Evolutionary conservation across 2,797 vertebrate species (phyloP).

Genomic region (Sardinella longiceps): DNA sequence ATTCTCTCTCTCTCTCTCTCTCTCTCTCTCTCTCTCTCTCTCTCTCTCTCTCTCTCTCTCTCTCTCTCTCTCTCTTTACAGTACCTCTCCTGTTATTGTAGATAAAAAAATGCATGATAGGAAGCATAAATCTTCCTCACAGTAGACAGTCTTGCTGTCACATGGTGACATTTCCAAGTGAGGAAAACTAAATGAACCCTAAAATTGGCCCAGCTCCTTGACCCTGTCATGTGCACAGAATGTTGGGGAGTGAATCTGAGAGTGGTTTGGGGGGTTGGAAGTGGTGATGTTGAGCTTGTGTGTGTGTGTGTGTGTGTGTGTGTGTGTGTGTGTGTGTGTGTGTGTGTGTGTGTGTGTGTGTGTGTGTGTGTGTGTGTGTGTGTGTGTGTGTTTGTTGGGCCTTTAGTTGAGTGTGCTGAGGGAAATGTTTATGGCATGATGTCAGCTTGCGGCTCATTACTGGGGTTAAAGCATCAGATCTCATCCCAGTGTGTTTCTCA

Average conservation of each 20-base stretch:
- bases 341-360: neutral
- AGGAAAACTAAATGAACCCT: neutral
- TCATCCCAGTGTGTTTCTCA: slow-evolving; percentile 16
- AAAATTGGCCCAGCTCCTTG: neutral
- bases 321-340: neutral
- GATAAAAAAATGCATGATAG: too few species aligned
- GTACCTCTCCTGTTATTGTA: too few species aligned
- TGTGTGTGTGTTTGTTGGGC: neutral
- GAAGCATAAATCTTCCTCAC: neutral
- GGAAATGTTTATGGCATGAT: neutral
- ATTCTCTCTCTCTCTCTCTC: too few species aligned
- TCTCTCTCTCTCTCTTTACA: too few species aligned
- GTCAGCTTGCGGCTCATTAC: slow-evolving; percentile 2
- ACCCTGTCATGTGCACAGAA: neutral
- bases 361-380: neutral
- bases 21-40: too few species aligned
- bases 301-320: neutral
- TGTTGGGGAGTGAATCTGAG: neutral
- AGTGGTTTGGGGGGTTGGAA: neutral
- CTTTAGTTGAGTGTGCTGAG: neutral
- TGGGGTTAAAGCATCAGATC: neutral
- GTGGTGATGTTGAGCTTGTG: neutral
- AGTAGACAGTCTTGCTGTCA: neutral
- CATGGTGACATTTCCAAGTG: neutral
- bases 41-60: too few species aligned